Percentiles rank a stretch among this genome's conserved stretches.
Evolutionary conservation across 2,888 invertebrate genomes (phyloP).

Genomic region (Blera fallax): DNA sequence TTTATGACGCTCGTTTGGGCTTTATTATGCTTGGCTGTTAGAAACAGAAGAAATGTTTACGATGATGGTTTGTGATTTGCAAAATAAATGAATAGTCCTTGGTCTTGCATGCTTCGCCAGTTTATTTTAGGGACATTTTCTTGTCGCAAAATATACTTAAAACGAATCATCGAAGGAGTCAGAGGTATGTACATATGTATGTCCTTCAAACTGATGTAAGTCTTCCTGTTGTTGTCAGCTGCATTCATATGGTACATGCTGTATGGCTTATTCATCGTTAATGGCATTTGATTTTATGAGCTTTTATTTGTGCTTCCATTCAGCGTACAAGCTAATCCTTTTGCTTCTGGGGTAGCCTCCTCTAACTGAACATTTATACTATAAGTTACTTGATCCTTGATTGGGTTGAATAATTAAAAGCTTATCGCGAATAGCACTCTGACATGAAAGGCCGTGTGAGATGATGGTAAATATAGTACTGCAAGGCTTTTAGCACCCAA

Average conservation of each 20-base stretch:
- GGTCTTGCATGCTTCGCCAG: not conserved
- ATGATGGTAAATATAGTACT: no score
- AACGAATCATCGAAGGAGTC: not conserved
- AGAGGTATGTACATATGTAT: no score
- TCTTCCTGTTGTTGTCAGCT: no score
- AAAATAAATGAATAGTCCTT: constrained; percentile 3
- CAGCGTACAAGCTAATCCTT: not conserved
- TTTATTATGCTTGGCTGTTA: constrained; percentile 14
- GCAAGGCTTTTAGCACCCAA: no score
- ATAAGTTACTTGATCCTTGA: not conserved
- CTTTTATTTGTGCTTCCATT: not conserved
- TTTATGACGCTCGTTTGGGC: constrained; percentile 46
- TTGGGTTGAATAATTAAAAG: not conserved
- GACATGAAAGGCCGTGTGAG: not conserved
- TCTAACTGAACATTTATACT: not conserved
- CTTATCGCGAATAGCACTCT: not conserved
- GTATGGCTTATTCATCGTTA: not conserved
- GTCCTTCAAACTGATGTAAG: not conserved
- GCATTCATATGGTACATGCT: not conserved
- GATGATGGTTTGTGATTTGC: constrained; percentile 30
- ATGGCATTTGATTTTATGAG: not conserved
- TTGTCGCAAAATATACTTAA: not conserved
- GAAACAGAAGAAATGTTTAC: not conserved
- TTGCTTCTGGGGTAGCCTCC: not conserved
- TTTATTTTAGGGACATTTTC: not conserved